phyloP scores from a whole-genome alignment of 35 echinoderm and acorn worm species.

The Holothuria glaberrima region DNA sequence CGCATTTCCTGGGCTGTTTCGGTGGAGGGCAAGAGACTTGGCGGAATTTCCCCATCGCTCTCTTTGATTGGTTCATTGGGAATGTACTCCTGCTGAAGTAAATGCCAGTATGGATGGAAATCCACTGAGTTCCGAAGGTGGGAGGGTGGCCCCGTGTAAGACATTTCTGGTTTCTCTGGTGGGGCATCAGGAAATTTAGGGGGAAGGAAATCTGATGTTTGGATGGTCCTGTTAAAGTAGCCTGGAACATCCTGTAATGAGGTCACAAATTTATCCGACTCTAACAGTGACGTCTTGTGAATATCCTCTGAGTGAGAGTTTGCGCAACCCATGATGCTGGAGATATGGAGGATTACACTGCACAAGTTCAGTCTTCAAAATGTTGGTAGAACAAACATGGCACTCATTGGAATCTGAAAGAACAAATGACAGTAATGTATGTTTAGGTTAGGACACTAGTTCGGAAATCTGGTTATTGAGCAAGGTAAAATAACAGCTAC shows the following conservation, averaged over 20 bases:
- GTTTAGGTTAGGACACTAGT: too few relatives aligned
- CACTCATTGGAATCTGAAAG: too few relatives aligned
- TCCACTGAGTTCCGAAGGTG: constrained; percentile 88
- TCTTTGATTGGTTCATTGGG: constrained; percentile 62
- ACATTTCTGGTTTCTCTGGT: constrained; percentile 78
- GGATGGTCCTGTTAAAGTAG: constrained; percentile 80
- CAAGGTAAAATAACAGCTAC: too few relatives aligned
- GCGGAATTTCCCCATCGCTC: constrained; percentile 49
- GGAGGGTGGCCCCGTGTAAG: constrained; percentile 91
- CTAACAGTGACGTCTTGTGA: constrained; percentile 63
- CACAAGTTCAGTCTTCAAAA: too few relatives aligned
- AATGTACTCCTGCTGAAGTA: constrained; percentile 63
- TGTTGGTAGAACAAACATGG: too few relatives aligned
- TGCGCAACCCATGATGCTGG: constrained; percentile 78
- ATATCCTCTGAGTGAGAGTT: constrained; percentile 88
- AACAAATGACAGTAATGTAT: too few relatives aligned
- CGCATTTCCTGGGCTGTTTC: constrained; percentile 82
- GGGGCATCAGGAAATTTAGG: constrained; percentile 33
- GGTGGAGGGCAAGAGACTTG: constrained; percentile 70
- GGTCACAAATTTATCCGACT: constrained; percentile 65
- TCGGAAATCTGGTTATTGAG: too few relatives aligned
- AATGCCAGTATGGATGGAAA: constrained; percentile 89
- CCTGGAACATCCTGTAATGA: constrained; percentile 72
- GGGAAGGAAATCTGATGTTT: constrained; percentile 68
- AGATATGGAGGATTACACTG: too few relatives aligned